Conservation (phyloP, 2,113 vertebrate genomes). For the Pseudorasbora parva region DNA sequence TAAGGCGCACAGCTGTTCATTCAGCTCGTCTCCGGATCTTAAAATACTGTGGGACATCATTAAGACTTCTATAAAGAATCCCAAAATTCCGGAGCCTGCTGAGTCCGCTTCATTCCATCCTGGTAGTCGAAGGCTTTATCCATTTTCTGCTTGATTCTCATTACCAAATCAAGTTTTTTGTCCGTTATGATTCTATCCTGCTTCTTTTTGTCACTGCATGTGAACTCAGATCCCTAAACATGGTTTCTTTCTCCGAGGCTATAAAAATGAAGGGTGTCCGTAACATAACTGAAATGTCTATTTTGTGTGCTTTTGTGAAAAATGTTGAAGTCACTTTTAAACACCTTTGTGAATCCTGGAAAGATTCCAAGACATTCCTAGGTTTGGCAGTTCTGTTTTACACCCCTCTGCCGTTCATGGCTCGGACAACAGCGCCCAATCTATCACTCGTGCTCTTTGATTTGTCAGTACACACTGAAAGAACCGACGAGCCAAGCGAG, state of each 20-base stretch:
- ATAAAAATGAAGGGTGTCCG: background rate
- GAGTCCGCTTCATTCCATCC: constrained; percentile 47
- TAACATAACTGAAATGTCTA: background rate
- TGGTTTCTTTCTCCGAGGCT: constrained; percentile 6
- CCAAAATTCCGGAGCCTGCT: constrained; percentile 46
- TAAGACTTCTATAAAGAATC: constrained; percentile 58
- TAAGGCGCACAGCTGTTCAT: constrained; percentile 68
- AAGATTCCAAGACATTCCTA: constrained; percentile 37
- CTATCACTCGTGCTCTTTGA: constrained; percentile 4
- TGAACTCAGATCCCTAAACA: background rate
- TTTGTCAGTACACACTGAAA: background rate
- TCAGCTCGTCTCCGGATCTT: constrained; percentile 47
- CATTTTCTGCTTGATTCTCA: constrained; percentile 15
- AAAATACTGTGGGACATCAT: constrained; percentile 54
- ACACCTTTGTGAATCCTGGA: constrained; percentile 13
- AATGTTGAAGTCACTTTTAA: background rate
- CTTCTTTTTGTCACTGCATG: background rate
- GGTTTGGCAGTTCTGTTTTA: constrained; percentile 32
- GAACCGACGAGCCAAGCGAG: background rate
- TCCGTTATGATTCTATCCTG: background rate
- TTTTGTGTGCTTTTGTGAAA: constrained; percentile 6
- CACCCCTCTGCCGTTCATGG: constrained; percentile 33
- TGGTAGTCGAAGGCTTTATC: background rate
- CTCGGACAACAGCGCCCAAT: background rate
- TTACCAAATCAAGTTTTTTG: constrained; percentile 15